Percentiles rank a stretch among this genome's conserved stretches.
These are phyloP conservation scores for Lipophrys pholis DNA, from an alignment of 2,113 vertebrate genomes.

Conservation along the genomic window DNA sequence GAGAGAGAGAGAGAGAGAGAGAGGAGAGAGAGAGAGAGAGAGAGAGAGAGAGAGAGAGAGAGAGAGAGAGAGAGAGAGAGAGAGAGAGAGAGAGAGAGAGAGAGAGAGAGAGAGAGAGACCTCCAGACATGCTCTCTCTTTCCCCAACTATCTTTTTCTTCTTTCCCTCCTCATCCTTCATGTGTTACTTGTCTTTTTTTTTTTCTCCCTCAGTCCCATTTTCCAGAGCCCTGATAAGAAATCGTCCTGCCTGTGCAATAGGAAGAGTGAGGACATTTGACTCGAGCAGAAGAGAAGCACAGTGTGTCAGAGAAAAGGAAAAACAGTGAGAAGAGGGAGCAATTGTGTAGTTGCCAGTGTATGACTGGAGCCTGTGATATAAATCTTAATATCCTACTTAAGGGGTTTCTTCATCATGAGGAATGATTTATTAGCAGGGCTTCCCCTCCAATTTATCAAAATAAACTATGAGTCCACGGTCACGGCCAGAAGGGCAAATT, in stretches of 20 bases:
- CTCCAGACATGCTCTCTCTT: conserved; percentile 14
- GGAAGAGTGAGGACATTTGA: conserved; percentile 55
- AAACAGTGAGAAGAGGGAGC: conserved; percentile 59
- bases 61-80: background rate
- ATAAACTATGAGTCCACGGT: conserved; percentile 71
- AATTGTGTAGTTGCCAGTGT: conserved; percentile 76
- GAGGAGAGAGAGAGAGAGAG: no score
- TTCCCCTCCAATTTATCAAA: conserved; percentile 78
- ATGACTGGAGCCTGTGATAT: conserved; percentile 73
- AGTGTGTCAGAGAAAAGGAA: conserved; percentile 33
- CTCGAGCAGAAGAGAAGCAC: conserved; percentile 38
- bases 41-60: background rate
- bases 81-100: no score
- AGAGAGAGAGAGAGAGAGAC: background rate
- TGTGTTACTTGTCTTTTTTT: conserved; percentile 1
- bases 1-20: no score
- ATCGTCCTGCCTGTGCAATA: conserved; percentile 33
- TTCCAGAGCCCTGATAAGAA: conserved; percentile 58
- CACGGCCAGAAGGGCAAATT: conserved; percentile 46
- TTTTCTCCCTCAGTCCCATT: conserved; percentile 34
- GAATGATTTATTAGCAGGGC: conserved; percentile 77
- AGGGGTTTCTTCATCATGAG: conserved; percentile 79
- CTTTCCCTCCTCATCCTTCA: background rate
- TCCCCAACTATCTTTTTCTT: conserved; percentile 3
- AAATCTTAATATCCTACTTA: conserved; percentile 85